These are phyloP conservation scores for Grallaria varia DNA, from an alignment of 2,113 vertebrate genomes.

Conservation along the genomic window DNA sequence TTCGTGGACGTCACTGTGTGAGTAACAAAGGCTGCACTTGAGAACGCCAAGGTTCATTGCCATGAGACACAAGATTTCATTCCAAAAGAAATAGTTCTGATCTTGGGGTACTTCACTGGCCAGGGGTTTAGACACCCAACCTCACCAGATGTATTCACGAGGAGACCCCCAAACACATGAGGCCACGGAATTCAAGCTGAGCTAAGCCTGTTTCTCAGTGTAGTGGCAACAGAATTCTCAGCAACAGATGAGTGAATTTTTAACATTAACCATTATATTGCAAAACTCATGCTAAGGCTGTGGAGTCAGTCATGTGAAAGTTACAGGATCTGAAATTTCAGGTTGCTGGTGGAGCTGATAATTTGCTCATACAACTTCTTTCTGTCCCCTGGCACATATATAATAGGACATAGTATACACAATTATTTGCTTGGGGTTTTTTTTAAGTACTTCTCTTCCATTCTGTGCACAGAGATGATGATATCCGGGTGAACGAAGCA, in stretches of 20 bases:
- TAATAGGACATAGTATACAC: not conserved
- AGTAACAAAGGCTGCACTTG: not conserved
- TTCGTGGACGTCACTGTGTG: not conserved
- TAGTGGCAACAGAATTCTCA: not conserved
- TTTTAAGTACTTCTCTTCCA: not conserved
- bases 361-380: not conserved
- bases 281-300: not conserved
- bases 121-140: not conserved
- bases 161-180: not conserved
- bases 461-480: not conserved
- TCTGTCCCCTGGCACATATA: not conserved
- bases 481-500: not conserved
- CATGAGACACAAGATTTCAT: not conserved
- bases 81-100: not conserved
- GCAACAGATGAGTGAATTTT: not conserved
- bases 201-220: not conserved
- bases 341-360: not conserved
- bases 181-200: not conserved
- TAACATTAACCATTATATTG: not conserved
- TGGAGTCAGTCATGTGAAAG: not conserved
- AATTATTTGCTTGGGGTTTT: not conserved
- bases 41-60: not conserved
- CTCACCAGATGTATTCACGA: not conserved
- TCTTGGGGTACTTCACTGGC: not conserved
- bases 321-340: not conserved